Base-by-base conservation (phyloP, 2,797 vertebrate genomes). In the Bradypodion ventrale region DNA sequence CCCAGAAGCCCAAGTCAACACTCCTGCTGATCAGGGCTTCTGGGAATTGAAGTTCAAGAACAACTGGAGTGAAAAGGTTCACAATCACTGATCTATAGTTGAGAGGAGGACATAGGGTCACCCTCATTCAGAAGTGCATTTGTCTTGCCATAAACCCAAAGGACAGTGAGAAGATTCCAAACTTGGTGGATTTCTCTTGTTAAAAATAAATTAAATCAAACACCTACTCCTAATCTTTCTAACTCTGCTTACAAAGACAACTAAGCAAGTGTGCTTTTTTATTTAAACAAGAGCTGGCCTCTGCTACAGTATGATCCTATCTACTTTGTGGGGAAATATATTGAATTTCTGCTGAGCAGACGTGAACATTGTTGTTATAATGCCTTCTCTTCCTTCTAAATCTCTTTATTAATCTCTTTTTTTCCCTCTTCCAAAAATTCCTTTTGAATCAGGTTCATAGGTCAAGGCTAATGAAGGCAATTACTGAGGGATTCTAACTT, bases 391-490 rank as follows among this genome's bases (percentile, higher is more conserved):
- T 42, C 69, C 69, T 70, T 21, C 23, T 42, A 78, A 78, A 63
- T 62, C 42, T 42, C 42, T 29, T 63, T 32, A 44, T 32, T 66
- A 10, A 62, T 66, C 63, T 65, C 60, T 35, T 78, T 59, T 21
- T 10, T 8, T 40, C 10, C n/a, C 6, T 5, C 7, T 62, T 59
- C 44, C 27, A 42, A 83, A 85, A 59, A 88, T 87, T 92, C 77
- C 75, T 87, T 83, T 82, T 32, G 86, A 85, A 85, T 85, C 12
- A 16, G 69, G n/a, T 85, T 93, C 80, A 83, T 83, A 7, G 80
- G 86, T 90, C 76, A 90, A 81, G 79, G 62, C 72, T 88, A 93
- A 93, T 89, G 68, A 89, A 92, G 77, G 74, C 83, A 91, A 90
- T 92, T 91, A 90, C 0, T 35, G 75, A 80, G 5, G 49, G 62